Conservation (phyloP, 2,797 vertebrate species). For the Pelodytes ibericus region DNA sequence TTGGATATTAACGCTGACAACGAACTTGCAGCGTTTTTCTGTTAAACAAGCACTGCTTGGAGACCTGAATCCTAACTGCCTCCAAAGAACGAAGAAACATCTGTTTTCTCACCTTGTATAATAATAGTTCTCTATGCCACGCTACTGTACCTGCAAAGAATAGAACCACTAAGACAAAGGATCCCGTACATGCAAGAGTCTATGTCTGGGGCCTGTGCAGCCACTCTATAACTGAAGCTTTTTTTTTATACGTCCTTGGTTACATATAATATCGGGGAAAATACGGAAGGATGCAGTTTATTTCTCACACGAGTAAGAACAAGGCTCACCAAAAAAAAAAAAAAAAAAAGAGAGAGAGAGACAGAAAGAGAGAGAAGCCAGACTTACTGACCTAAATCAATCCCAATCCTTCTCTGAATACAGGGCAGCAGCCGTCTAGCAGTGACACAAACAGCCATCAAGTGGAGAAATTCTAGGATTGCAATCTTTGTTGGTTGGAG, state of each 20-base stretch:
- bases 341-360: neutral
- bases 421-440: constrained; percentile 74
- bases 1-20: constrained; percentile 75
- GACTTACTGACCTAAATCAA: constrained; percentile 88
- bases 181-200: constrained; percentile 65
- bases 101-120: constrained; percentile 62
- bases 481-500: constrained; percentile 68
- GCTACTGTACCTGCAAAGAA: constrained; percentile 68
- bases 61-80: constrained; percentile 64
- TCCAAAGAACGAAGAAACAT: constrained; percentile 68
- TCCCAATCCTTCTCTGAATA: constrained; percentile 79
- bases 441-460: constrained; percentile 74
- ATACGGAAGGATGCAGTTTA: constrained; percentile 56
- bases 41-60: constrained; percentile 67
- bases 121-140: constrained; percentile 61
- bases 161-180: constrained; percentile 71
- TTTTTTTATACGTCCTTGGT: constrained; percentile 59
- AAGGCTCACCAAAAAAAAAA: constrained; percentile 58
- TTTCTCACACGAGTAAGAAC: constrained; percentile 61
- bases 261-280: constrained; percentile 47
- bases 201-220: constrained; percentile 72
- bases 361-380: constrained; percentile 68
- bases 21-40: constrained; percentile 71
- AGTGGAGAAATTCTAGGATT: constrained; percentile 69
- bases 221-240: constrained; percentile 57